phyloP scores from a whole-genome alignment of 92 coral and sea anemone genomes.

The Porites rus region DNA sequence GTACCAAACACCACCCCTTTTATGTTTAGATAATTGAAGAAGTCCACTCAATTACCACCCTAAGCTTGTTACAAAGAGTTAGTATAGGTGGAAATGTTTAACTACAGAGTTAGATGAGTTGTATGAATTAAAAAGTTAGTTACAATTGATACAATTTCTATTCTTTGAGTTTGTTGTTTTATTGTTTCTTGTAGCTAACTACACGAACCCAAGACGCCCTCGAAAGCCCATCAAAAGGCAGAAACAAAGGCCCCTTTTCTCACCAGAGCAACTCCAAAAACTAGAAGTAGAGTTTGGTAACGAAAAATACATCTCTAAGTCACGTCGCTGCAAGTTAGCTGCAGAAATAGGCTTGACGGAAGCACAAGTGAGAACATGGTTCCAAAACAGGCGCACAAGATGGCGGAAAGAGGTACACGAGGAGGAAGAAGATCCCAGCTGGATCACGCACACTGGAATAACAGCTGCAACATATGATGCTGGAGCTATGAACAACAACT shows the following conservation, averaged over 20 bases:
- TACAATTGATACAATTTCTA: too few relatives aligned
- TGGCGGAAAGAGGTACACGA: slow-evolving; percentile 91
- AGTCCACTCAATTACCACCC: too few relatives aligned
- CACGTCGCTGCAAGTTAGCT: slow-evolving; percentile 84
- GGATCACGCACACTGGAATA: slow-evolving; percentile 49
- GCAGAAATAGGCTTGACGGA: slow-evolving; percentile 82
- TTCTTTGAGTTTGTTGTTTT: too few relatives aligned
- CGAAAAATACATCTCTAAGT: slow-evolving; percentile 91
- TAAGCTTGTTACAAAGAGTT: too few relatives aligned
- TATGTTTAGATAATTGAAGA: too few relatives aligned
- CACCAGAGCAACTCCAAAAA: slow-evolving; percentile 82
- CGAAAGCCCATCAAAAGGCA: slow-evolving; percentile 85
- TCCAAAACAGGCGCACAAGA: slow-evolving; percentile 91
- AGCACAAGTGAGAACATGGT: slow-evolving; percentile 94
- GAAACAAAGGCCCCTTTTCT: slow-evolving; percentile 89
- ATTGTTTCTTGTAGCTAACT: slow-evolving; percentile 63
- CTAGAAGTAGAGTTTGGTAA: slow-evolving; percentile 85
- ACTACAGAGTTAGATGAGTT: too few relatives aligned
- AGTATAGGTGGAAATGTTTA: too few relatives aligned
- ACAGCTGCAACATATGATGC: slow-evolving; percentile 1
- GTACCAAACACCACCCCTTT: too few relatives aligned
- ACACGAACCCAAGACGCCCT: slow-evolving; percentile 75
- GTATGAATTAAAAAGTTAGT: too few relatives aligned
- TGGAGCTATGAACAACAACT: slow-evolving; percentile 31
- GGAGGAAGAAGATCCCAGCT: slow-evolving; percentile 60